phyloP scores from a whole-genome alignment of 30 jellyfish, hydroid and myxozoan genomes.

The Chrysaora quinquecirrha region DNA sequence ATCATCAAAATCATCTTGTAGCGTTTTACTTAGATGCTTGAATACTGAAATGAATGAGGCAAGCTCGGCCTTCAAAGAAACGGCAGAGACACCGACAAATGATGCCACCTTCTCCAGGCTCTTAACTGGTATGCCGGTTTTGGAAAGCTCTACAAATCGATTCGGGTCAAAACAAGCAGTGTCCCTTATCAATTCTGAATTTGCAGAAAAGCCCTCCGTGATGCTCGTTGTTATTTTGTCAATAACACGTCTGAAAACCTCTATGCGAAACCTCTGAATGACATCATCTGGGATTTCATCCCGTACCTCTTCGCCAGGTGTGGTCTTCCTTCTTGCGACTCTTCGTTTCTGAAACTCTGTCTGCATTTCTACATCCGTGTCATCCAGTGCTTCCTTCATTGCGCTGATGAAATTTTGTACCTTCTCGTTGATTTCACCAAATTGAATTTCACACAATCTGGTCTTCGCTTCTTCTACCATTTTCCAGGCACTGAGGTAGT shows the following conservation, averaged over 20 bases:
- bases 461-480: slow-evolving; percentile 22
- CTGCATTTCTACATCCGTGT: slow-evolving; percentile 9
- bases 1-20: slow-evolving; percentile 27
- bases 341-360: slow-evolving; percentile 34
- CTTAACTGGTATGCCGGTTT: slow-evolving; percentile 14
- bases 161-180: slow-evolving; percentile 22
- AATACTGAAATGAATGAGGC: slow-evolving; percentile 38
- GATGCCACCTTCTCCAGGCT: slow-evolving; percentile 27
- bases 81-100: neutral
- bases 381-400: slow-evolving; percentile 25
- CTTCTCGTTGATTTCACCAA: slow-evolving; percentile 13
- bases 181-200: neutral
- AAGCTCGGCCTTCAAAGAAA: slow-evolving; percentile 31
- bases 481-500: slow-evolving; percentile 47
- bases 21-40: slow-evolving; percentile 27
- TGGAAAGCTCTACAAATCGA: slow-evolving; percentile 31
- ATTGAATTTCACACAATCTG: slow-evolving; percentile 21
- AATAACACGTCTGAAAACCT: slow-evolving; percentile 16
- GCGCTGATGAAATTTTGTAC: slow-evolving; percentile 30
- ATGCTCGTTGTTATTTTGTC: slow-evolving; percentile 36
- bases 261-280: neutral
- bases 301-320: slow-evolving; percentile 8
- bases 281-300: slow-evolving; percentile 7
- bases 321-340: slow-evolving; percentile 9
- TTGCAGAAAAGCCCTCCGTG: slow-evolving; percentile 26